Conservation (phyloP, 2,888 invertebrate genomes). For the Drosophila sordidula region DNA sequence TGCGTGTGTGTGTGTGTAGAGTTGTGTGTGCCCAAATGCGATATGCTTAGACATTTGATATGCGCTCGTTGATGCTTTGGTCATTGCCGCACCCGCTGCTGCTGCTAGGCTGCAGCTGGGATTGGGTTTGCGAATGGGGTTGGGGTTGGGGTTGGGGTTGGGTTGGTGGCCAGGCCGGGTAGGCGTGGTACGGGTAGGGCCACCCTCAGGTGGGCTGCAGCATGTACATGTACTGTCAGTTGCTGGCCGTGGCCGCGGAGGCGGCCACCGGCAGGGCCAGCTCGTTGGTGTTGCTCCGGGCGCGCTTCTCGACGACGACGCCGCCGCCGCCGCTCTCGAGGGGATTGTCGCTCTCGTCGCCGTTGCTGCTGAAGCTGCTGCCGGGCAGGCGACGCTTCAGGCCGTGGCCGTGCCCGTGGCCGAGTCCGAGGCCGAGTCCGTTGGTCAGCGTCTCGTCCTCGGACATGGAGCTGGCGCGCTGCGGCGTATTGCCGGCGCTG, state of each 20-base stretch:
- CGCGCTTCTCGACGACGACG: conserved; percentile 52
- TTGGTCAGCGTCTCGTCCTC: conserved; percentile 76
- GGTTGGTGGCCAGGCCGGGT: conserved; percentile 37
- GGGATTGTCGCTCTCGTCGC: conserved; percentile 81
- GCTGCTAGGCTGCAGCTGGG: conserved; percentile 29
- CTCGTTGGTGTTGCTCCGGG: conserved; percentile 49
- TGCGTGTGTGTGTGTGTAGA: conserved; percentile 17
- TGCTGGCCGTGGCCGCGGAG: conserved; percentile 53
- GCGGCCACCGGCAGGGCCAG: conserved; percentile 6
- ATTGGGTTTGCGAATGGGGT: not conserved
- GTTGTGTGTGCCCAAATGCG: conserved; percentile 75
- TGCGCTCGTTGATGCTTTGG: conserved; percentile 75
- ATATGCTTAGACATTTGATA: conserved; percentile 80
- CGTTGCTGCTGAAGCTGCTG: conserved; percentile 79
- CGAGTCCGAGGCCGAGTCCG: conserved; percentile 51
- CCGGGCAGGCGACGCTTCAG: conserved; percentile 78
- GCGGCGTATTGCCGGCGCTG: conserved; percentile 81
- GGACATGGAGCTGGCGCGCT: conserved; percentile 79
- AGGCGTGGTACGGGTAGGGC: conserved; percentile 29
- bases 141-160: not conserved
- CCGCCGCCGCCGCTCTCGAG: conserved; percentile 34
- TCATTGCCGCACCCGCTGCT: conserved; percentile 41
- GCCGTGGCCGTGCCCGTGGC: conserved; percentile 57
- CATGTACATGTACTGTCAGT: conserved; percentile 82
- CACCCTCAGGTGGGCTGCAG: conserved; percentile 79